Base-by-base conservation (phyloP, 2,797 vertebrate genomes). In the Myotis vivesi region DNA sequence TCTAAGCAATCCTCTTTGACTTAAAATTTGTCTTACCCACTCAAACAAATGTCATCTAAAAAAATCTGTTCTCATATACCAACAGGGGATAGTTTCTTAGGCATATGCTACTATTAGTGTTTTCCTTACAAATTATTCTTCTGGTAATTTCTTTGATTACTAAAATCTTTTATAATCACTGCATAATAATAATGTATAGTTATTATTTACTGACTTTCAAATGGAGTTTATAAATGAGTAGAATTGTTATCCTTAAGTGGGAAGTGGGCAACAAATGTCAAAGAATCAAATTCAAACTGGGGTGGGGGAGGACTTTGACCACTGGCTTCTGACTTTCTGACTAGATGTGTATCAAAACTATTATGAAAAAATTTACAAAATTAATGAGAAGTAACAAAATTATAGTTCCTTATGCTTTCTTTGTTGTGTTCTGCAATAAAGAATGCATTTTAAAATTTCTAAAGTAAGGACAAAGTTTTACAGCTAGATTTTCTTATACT, bases 11-110 rank as follows among this genome's bases (percentile, higher is more conserved):
- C 72, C 87, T 87, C 76, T 89, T 73, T 72, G 51, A 82, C 36
- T 76, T 73, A 92, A 79, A 90, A 89, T 69, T 83, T n/a, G 72
- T 86, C 10, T 89, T 44, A 1, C 7, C 9, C 13, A 85, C 6
- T 92, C 41, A 89, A 93, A 87, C 44, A 80, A 82, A 64, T n/a
- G 12, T 84, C 69, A 86, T 64, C 36, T 92, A 25, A 73, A 92
- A 38, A 85, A 12, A 49, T 59, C 41, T 92, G 16, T 91, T 83
- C n/a, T 82, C 36, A 57, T 87, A 62, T 3, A 85, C 3, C 23
- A 83, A 84, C 68, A 53, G 30, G 38, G 75, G 30, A 82, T 36
- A 77, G 4, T 36, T 83, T 80, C 44, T 91, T 81, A 83, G 8
- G 38, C 30, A 89, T 77, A 91, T 17, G 53, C 8, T 25, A 1